Evolutionary conservation across 1,140 invertebrate species (phyloP).

Genomic region (Agraylea sexmaculata): DNA sequence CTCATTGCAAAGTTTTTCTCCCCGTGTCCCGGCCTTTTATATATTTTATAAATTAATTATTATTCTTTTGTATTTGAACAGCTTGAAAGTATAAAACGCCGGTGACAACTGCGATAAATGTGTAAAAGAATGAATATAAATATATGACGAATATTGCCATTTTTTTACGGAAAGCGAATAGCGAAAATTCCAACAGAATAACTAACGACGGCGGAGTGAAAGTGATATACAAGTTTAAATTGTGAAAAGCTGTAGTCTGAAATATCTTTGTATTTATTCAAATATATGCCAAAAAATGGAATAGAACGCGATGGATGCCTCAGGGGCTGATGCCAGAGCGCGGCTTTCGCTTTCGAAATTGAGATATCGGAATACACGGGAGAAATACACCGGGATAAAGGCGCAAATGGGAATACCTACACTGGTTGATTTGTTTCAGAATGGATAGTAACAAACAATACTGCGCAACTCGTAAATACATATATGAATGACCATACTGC

Average conservation of each 20-base stretch:
- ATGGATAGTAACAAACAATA: too few relatives aligned
- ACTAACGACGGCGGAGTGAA: too few relatives aligned
- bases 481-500: too few relatives aligned
- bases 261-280: slow-evolving; percentile 1
- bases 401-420: slow-evolving; percentile 10
- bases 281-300: background rate
- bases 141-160: too few relatives aligned
- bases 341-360: slow-evolving; percentile 8
- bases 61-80: slow-evolving; percentile 1
- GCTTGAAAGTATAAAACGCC: background rate
- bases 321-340: background rate
- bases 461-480: too few relatives aligned
- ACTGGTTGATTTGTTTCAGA: slow-evolving; percentile 12
- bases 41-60: too few relatives aligned
- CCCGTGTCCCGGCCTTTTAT: too few relatives aligned
- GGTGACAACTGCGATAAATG: too few relatives aligned
- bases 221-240: slow-evolving; percentile 8
- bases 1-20: slow-evolving; percentile 9
- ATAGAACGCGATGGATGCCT: background rate
- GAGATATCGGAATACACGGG: slow-evolving; percentile 11
- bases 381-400: slow-evolving; percentile 8
- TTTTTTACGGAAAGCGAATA: too few relatives aligned
- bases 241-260: slow-evolving; percentile 4
- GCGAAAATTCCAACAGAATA: too few relatives aligned
- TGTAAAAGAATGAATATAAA: too few relatives aligned